Conservation (phyloP, 1,140 invertebrate genomes). For the Diorhabda carinulata region DNA sequence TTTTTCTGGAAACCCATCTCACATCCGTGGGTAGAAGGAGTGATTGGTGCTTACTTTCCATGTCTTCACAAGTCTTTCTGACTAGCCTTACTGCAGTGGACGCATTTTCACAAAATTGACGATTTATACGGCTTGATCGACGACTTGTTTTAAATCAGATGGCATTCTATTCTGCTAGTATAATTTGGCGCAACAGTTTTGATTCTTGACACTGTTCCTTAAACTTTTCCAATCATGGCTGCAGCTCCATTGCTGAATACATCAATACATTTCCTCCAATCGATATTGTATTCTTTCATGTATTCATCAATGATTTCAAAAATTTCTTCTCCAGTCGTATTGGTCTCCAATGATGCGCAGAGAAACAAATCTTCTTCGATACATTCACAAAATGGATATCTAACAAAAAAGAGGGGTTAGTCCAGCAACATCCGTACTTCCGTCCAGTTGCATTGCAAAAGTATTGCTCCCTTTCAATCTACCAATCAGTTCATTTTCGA, state of each 20-base stretch:
- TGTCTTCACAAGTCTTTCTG: neutral
- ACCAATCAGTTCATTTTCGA: neutral
- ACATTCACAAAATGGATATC: neutral
- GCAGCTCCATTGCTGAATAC: neutral
- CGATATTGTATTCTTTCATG: neutral
- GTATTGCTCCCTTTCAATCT: neutral
- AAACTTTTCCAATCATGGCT: neutral
- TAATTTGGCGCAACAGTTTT: neutral
- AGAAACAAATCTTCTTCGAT: slow-evolving; percentile 1
- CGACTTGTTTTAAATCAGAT: neutral
- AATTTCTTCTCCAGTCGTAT: neutral
- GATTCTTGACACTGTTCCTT: neutral
- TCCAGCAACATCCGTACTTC: neutral
- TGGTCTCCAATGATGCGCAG: neutral
- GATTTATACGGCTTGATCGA: neutral
- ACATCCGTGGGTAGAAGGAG: no score
- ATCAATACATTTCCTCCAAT: neutral
- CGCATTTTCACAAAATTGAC: neutral
- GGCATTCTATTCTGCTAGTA: neutral
- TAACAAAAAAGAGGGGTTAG: neutral
- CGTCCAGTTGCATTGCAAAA: neutral
- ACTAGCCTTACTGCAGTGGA: neutral
- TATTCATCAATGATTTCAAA: neutral
- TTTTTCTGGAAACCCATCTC: neutral
- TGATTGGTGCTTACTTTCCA: neutral